Base-by-base conservation (phyloP, 2,113 vertebrate genomes). In the Nerophis ophidion region DNA sequence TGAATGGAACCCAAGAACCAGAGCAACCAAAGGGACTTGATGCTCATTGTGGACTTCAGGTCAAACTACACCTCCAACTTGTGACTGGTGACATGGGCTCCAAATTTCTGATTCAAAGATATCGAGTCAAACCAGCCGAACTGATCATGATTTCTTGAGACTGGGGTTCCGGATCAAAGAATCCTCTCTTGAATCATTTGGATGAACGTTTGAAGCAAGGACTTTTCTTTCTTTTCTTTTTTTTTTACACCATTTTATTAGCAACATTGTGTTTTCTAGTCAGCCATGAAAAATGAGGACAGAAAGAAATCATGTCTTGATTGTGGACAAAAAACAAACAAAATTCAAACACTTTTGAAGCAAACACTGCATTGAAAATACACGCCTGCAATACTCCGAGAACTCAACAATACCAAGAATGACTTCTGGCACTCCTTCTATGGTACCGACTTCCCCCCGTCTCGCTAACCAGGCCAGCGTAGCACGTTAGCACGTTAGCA, bases 191-290 rank as follows among this genome's bases (percentile, higher is more conserved):
- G 19, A 8, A 38, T 38, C 6, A 38, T 38, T 38, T 38, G 36
- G 7, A 38, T 38, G 36, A 38, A 38, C 36, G 8, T 38, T 38
- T 38, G 36, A 38, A 38, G 6, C 4, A 8, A 38, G 26, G 26
- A 26, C 26, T 26, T 26, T 38, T 38, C 7, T 38, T 38, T 36
- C 35, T 36, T 6, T 38, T 36, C 5, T 6, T 9, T 15, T 36
- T 6, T 77, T 88, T 90, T 85, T 65, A 85, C 71, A 76, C 65
- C 62, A 81, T 87, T 91, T 91, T 91, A 91, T 91, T 91, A 87
- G 84, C 81, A 90, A 90, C 84, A 84, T 73, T 75, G 84, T 89
- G 75, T 88, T 86, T 7, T n/a, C 54, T 36, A 85, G 79, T 76
- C 82, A 81, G 82, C 90, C 86, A 86, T 78, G 74, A 81, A 67